Conservation (phyloP, 2,888 invertebrate species). For the Trachelus stipa region DNA sequence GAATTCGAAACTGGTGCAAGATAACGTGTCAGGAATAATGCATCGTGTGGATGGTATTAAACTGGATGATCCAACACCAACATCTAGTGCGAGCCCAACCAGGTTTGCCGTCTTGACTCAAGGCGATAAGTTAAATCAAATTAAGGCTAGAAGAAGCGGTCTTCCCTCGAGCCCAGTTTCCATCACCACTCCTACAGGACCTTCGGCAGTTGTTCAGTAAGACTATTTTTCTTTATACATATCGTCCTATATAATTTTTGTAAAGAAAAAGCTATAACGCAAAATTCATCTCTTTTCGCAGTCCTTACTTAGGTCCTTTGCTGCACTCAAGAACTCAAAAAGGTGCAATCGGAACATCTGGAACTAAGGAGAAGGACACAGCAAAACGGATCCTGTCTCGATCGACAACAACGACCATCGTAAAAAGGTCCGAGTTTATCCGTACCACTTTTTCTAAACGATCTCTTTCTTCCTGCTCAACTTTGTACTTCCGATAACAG, state of each 20-base stretch:
- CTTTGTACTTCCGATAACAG: conserved; percentile 7
- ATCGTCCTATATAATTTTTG: neutral
- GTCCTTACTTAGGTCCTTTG: conserved; percentile 60
- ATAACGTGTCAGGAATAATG: conserved; percentile 62
- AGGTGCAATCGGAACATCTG: conserved; percentile 42
- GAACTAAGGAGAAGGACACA: conserved; percentile 55
- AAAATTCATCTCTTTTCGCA: conserved; percentile 20
- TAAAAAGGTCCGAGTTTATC: conserved; percentile 55
- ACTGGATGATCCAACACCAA: conserved; percentile 52
- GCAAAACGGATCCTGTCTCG: conserved; percentile 57
- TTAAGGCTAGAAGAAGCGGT: conserved; percentile 57
- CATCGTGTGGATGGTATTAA: conserved; percentile 63
- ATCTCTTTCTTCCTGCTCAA: conserved; percentile 21
- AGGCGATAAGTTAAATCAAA: conserved; percentile 71
- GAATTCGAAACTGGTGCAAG: conserved; percentile 45
- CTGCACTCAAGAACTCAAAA: conserved; percentile 58
- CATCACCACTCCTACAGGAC: conserved; percentile 43
- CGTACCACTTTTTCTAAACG: conserved; percentile 25
- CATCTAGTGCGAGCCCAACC: conserved; percentile 32
- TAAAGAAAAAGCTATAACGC: neutral
- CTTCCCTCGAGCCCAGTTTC: conserved; percentile 45
- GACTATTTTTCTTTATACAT: conserved; percentile 27
- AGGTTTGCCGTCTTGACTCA: conserved; percentile 63
- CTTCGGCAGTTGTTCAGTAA: conserved; percentile 57
- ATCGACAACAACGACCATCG: conserved; percentile 52